phyloP scores from a whole-genome alignment of 1,140 invertebrate genomes.

The Drosophila elegans region DNA sequence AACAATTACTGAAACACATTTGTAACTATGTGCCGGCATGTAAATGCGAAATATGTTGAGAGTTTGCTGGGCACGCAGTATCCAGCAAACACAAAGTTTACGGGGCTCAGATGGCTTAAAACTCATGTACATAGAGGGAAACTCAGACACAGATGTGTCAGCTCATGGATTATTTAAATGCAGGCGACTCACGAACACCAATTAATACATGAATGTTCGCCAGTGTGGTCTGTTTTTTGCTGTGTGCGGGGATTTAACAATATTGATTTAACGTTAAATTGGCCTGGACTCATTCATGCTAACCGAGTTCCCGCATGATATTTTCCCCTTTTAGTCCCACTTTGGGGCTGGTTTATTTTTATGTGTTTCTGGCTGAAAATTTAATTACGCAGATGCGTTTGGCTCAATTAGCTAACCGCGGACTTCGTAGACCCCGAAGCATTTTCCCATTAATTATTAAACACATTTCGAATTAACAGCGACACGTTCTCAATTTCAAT shows the following conservation, averaged over 20 bases:
- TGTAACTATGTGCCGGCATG: slow-evolving; percentile 10
- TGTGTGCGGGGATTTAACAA: slow-evolving; percentile 25
- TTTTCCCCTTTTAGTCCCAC: slow-evolving; percentile 7
- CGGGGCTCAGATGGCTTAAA: slow-evolving; percentile 3
- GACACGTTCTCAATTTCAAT: slow-evolving; percentile 15
- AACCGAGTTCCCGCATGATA: slow-evolving; percentile 13
- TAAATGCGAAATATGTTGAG: slow-evolving; percentile 10
- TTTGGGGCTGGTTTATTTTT: slow-evolving; percentile 17
- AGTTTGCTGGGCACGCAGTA: background rate
- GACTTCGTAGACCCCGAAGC: slow-evolving; percentile 1
- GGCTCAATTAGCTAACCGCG: slow-evolving; percentile 40
- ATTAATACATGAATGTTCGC: slow-evolving; percentile 24
- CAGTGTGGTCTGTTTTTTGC: slow-evolving; percentile 13
- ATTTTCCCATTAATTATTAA: slow-evolving; percentile 25
- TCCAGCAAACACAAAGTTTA: background rate
- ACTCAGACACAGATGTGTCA: slow-evolving; percentile 1
- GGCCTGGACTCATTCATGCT: slow-evolving; percentile 23
- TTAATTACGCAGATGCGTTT: slow-evolving; percentile 45
- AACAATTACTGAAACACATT: slow-evolving; percentile 7
- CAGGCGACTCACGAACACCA: slow-evolving; percentile 30
- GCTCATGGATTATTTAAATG: slow-evolving; percentile 47
- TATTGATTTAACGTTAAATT: slow-evolving; percentile 66
- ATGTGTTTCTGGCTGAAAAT: slow-evolving; percentile 18
- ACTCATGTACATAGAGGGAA: background rate
- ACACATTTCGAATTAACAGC: slow-evolving; percentile 5